Evolutionary conservation across 1,140 invertebrate genomes (phyloP).

Genomic region (Palaemon carinicauda): DNA sequence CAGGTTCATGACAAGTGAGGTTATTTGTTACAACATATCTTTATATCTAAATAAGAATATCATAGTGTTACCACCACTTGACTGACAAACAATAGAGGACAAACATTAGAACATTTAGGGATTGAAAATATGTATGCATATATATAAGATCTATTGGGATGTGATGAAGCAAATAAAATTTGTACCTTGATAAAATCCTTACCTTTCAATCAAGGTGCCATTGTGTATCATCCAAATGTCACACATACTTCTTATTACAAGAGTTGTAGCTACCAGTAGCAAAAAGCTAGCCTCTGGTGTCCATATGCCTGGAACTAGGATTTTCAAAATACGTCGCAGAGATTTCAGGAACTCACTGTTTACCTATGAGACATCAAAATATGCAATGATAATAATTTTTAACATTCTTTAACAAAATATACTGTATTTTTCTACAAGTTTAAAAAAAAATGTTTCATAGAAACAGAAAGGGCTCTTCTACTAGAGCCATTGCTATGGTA

Average conservation of each 20-base stretch:
- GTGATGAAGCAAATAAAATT: neutral
- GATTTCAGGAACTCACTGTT: slow-evolving; percentile 84
- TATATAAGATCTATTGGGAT: slow-evolving; percentile 5
- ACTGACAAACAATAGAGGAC: no score
- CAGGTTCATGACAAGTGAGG: no score
- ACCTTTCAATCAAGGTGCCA: slow-evolving; percentile 92
- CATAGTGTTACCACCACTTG: no score
- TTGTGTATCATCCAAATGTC: slow-evolving; percentile 98
- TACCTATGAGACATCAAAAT: slow-evolving; percentile 66
- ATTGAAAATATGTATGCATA: neutral
- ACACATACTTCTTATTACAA: slow-evolving; percentile 89
- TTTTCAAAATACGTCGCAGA: slow-evolving; percentile 78
- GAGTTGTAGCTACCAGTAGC: slow-evolving; percentile 79
- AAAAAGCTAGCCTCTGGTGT: slow-evolving; percentile 81
- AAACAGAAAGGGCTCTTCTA: no score
- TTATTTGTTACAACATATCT: no score
- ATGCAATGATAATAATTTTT: no score
- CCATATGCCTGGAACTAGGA: slow-evolving; percentile 83
- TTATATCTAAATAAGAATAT: no score
- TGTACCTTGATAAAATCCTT: slow-evolving; percentile 61
- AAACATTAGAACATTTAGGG: no score
- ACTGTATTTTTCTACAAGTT: no score
- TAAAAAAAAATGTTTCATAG: no score
- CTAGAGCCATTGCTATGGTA: no score
- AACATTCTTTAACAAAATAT: no score